Evolutionary conservation across 1,140 invertebrate species (phyloP).

Genomic region (Megalopta genalis): DNA sequence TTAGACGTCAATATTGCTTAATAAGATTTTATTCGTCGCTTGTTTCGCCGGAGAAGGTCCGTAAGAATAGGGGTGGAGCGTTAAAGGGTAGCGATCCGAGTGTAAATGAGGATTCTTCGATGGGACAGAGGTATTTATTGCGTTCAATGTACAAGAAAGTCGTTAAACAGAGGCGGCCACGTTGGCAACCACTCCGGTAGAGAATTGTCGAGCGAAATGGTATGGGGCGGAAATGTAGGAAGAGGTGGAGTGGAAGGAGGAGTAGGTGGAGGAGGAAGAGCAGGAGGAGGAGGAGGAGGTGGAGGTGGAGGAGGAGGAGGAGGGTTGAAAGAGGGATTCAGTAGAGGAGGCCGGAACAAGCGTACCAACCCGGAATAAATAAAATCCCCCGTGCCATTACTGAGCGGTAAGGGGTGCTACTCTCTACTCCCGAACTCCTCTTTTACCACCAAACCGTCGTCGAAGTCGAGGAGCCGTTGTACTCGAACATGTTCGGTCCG

Average conservation of each 20-base stretch:
- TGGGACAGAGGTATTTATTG: slow-evolving; percentile 67
- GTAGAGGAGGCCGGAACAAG: slow-evolving; percentile 68
- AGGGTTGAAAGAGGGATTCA: slow-evolving; percentile 67
- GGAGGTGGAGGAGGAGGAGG: slow-evolving; percentile 30
- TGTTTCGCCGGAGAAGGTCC: no score
- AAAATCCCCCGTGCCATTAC: slow-evolving; percentile 62
- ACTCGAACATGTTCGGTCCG: slow-evolving; percentile 54
- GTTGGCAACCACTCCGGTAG: slow-evolving; percentile 64
- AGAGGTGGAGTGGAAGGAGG: slow-evolving; percentile 33
- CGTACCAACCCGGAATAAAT: slow-evolving; percentile 72
- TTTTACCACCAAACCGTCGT: slow-evolving; percentile 52
- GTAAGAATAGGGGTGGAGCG: neutral
- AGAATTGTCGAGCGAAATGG: slow-evolving; percentile 63
- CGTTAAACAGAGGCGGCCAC: slow-evolving; percentile 62
- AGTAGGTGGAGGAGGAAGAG: slow-evolving; percentile 30
- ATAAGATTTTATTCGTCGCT: neutral
- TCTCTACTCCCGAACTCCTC: slow-evolving; percentile 38
- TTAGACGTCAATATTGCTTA: neutral
- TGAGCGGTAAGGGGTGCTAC: slow-evolving; percentile 58
- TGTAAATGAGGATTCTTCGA: slow-evolving; percentile 59
- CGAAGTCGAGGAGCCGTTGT: slow-evolving; percentile 55
- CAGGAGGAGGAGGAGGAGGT: slow-evolving; percentile 34
- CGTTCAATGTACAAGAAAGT: slow-evolving; percentile 64
- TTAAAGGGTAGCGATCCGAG: slow-evolving; percentile 29
- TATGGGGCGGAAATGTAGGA: slow-evolving; percentile 40